Conservation (phyloP, 2,888 invertebrate genomes). For the Dryadula phaetusa region DNA sequence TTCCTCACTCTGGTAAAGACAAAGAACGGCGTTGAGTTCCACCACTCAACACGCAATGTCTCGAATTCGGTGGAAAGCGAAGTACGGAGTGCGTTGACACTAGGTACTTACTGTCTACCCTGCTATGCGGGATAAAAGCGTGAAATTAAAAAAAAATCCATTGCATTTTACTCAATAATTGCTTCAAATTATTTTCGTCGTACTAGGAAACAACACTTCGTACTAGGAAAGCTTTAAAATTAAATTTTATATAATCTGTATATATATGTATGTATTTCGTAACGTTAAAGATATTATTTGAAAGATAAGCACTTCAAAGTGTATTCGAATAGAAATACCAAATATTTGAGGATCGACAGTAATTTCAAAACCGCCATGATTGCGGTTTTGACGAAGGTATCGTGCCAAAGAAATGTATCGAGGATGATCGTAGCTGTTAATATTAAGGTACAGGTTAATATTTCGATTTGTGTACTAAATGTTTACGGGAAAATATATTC, state of each 20-base stretch:
- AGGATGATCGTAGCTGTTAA: background rate
- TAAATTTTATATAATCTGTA: constrained; percentile 2
- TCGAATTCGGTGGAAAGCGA: too few relatives aligned
- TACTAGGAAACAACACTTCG: too few relatives aligned
- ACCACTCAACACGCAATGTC: too few relatives aligned
- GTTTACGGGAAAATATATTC: too few relatives aligned
- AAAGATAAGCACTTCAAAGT: background rate
- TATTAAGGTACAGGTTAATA: background rate
- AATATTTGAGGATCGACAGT: constrained; percentile 8
- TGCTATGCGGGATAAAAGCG: too few relatives aligned
- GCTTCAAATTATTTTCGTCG: background rate
- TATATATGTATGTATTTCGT: background rate
- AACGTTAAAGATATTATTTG: background rate
- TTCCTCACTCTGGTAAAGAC: too few relatives aligned
- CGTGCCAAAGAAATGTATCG: background rate
- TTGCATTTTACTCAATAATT: background rate
- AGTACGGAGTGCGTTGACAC: too few relatives aligned
- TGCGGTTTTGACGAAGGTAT: constrained; percentile 18
- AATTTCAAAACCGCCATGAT: constrained; percentile 10
- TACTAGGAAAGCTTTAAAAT: too few relatives aligned
- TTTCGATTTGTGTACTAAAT: too few relatives aligned
- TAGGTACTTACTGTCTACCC: too few relatives aligned
- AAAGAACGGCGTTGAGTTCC: too few relatives aligned
- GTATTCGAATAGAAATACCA: constrained; percentile 15
- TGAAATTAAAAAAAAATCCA: too few relatives aligned